Percentiles rank a stretch among this genome's conserved stretches.
These are phyloP conservation scores for rabbit (Oryctolagus cuniculus) DNA, from an alignment of 2,113 vertebrate species.

Conservation along the genomic window mOryCun1.1 NC_091432.1:104244501-104245000, in stretches of 20 bases:
- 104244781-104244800: background rate
- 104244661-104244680: background rate
- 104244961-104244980: too few species aligned
- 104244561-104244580: background rate
- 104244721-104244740: background rate
- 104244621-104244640: background rate
- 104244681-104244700: background rate
- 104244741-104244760: background rate
- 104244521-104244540: background rate
- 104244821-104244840: too few species aligned
- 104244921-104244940: too few species aligned
- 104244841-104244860: too few species aligned
- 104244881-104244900: too few species aligned
- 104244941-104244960: too few species aligned
- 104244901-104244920: too few species aligned
- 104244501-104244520: background rate
- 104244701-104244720: background rate
- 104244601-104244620: background rate
- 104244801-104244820: background rate
- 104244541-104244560: background rate
- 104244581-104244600: background rate
- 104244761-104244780: background rate
- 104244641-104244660: background rate
- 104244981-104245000: too few species aligned
- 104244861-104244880: too few species aligned